phyloP scores from a whole-genome alignment of 1,140 invertebrate species.

The Drosophila santomea region DNA sequence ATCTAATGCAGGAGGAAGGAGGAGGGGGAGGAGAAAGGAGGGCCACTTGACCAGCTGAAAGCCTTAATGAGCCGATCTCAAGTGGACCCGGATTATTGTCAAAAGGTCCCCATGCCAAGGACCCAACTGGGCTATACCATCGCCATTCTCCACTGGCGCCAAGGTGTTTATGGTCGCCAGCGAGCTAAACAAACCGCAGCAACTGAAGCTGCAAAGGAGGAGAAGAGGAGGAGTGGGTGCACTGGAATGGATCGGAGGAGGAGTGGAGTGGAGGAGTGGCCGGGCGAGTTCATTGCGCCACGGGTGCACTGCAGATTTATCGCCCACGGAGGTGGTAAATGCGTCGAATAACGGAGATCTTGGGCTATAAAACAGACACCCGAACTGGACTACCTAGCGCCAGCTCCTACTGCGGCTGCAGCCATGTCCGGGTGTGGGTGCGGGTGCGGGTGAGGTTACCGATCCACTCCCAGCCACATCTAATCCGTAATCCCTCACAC shows the following conservation, averaged over 20 bases:
- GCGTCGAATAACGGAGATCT: constrained; percentile 46
- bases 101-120: constrained; percentile 30
- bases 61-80: constrained; percentile 35
- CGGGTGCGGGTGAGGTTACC: no score
- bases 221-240: not conserved
- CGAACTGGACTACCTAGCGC: constrained; percentile 67
- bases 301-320: constrained; percentile 82
- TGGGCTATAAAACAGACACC: constrained; percentile 77
- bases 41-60: constrained; percentile 46
- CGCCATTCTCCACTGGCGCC: constrained; percentile 57
- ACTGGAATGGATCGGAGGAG: not conserved
- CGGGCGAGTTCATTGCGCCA: constrained; percentile 73
- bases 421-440: not conserved
- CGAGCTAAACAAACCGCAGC: constrained; percentile 73
- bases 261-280: constrained; percentile 9
- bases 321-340: constrained; percentile 80
- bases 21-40: not conserved
- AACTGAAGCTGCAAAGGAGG: not conserved
- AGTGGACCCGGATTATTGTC: constrained; percentile 41
- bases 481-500: constrained; percentile 57
- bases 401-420: constrained; percentile 71
- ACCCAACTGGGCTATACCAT: constrained; percentile 1
- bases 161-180: constrained; percentile 78
- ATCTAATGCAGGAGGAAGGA: no score
- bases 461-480: not conserved